Percentiles rank a stretch among this genome's conserved stretches.
Evolutionary conservation across 2,888 invertebrate genomes (phyloP).

Genomic region (Vesta saturnalis): DNA sequence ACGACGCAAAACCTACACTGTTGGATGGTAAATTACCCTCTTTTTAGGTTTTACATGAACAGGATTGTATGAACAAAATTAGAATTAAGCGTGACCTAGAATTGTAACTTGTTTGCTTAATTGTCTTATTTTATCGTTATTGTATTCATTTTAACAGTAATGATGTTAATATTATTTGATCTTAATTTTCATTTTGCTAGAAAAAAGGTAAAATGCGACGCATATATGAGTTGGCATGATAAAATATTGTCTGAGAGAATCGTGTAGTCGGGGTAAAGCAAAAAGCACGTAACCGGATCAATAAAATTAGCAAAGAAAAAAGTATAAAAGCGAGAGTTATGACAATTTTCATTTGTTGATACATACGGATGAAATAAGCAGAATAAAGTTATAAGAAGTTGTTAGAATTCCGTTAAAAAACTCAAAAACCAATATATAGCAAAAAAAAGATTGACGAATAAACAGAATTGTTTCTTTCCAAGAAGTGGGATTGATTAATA

Average conservation of each 20-base stretch:
- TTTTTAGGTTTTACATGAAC: slow-evolving; percentile 38
- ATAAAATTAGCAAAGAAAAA: slow-evolving; percentile 1
- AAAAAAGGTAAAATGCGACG: background rate
- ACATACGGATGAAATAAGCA: background rate
- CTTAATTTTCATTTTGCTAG: background rate
- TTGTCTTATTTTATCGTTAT: slow-evolving; percentile 27
- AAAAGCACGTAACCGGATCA: background rate
- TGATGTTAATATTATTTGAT: background rate
- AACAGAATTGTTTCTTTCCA: background rate
- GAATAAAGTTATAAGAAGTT: background rate
- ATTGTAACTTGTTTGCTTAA: slow-evolving; percentile 35
- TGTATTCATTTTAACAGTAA: slow-evolving; percentile 14
- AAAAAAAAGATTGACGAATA: background rate
- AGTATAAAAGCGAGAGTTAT: no score
- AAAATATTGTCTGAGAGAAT: no score
- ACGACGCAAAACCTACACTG: slow-evolving; percentile 35
- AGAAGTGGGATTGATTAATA: background rate
- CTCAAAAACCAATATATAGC: background rate
- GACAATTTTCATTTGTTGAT: no score
- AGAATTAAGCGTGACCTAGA: slow-evolving; percentile 30
- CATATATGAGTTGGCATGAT: no score
- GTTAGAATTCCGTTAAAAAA: background rate
- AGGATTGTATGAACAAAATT: slow-evolving; percentile 34
- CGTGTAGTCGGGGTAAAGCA: no score
- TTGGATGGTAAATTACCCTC: slow-evolving; percentile 39